A percentile compares a stretch with the other conserved stretches of the same genome.
phyloP scores from a whole-genome alignment of 1,140 invertebrate genomes.

The Homarus americanus region DNA sequence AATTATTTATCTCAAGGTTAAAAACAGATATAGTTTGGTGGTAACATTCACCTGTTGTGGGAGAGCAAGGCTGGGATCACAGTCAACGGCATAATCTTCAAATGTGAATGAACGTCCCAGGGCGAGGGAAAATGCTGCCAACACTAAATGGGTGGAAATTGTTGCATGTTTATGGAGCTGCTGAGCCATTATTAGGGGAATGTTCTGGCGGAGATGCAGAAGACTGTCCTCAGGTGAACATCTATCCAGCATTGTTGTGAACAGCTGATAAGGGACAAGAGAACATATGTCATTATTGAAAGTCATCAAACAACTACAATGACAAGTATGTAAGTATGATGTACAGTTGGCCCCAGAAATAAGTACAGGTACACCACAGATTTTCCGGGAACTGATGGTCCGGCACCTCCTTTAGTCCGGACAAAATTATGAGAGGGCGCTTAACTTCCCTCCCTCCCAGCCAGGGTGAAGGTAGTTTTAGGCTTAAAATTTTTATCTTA shows the following conservation, averaged over 20 bases:
- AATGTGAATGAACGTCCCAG: conserved; percentile 54
- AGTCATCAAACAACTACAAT: no score
- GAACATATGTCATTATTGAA: no score
- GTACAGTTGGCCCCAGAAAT: no score
- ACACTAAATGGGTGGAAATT: conserved; percentile 36
- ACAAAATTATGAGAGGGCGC: no score
- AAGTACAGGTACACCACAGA: no score
- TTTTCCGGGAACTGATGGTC: no score
- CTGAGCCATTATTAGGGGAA: conserved; percentile 56
- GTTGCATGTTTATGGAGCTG: conserved; percentile 57
- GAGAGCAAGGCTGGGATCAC: conserved; percentile 58
- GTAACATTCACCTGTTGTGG: conserved; percentile 34
- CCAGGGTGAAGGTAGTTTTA: no score
- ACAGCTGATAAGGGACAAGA: conserved; percentile 21
- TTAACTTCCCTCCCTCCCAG: no score
- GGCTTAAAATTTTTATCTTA: no score
- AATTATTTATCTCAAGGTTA: no score
- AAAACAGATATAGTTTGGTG: background rate
- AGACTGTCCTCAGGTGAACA: conserved; percentile 60
- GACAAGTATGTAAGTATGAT: no score
- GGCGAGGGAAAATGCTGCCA: conserved; percentile 58
- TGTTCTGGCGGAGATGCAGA: conserved; percentile 50
- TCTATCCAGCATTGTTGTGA: conserved; percentile 51
- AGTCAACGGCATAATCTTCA: conserved; percentile 64
- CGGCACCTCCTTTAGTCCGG: no score